A percentile compares a stretch with the other conserved stretches of the same genome.
Evolutionary conservation across 2,113 vertebrate genomes (phyloP).

Genomic region (Petaurus breviceps): DNA sequence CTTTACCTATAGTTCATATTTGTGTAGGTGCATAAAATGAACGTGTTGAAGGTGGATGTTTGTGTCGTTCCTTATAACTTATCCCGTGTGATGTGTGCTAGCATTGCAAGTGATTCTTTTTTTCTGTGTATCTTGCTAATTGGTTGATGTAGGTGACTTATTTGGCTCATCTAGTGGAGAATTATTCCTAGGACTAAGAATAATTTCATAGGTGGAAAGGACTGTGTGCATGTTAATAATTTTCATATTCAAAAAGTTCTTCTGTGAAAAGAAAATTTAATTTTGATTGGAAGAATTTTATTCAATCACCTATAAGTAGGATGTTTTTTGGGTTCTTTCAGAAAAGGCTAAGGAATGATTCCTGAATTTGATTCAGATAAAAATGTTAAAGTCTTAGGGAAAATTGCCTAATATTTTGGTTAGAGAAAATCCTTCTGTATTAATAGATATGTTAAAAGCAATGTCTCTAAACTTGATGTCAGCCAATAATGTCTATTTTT

Average conservation of each 20-base stretch:
- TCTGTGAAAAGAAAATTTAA: not conserved
- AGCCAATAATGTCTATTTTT: constrained; percentile 42
- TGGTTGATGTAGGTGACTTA: not conserved
- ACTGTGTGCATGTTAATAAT: constrained; percentile 16
- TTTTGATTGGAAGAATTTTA: constrained; percentile 54
- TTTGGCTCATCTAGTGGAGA: not conserved
- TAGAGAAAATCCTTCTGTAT: constrained; percentile 47
- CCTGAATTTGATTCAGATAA: constrained; percentile 74
- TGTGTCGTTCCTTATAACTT: constrained; percentile 57
- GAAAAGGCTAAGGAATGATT: constrained; percentile 72
- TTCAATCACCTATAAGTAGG: constrained; percentile 76
- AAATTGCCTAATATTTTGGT: constrained; percentile 74
- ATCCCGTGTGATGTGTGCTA: constrained; percentile 64
- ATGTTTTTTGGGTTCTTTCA: constrained; percentile 70
- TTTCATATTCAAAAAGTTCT: constrained; percentile 14
- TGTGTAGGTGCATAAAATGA: constrained; percentile 63
- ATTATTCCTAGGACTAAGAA: constrained; percentile 15
- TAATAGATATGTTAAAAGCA: constrained; percentile 58
- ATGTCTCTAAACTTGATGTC: constrained; percentile 61
- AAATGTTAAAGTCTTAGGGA: constrained; percentile 74
- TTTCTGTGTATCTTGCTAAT: not conserved
- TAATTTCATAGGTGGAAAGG: constrained; percentile 41
- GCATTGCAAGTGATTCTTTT: constrained; percentile 59
- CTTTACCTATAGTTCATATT: constrained; percentile 54
- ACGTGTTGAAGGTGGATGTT: constrained; percentile 57